Evolutionary conservation across 1,140 invertebrate species (phyloP), one percentile per base, ranked within the genome.

Genomic region (Cotesia glomerata): DNA sequence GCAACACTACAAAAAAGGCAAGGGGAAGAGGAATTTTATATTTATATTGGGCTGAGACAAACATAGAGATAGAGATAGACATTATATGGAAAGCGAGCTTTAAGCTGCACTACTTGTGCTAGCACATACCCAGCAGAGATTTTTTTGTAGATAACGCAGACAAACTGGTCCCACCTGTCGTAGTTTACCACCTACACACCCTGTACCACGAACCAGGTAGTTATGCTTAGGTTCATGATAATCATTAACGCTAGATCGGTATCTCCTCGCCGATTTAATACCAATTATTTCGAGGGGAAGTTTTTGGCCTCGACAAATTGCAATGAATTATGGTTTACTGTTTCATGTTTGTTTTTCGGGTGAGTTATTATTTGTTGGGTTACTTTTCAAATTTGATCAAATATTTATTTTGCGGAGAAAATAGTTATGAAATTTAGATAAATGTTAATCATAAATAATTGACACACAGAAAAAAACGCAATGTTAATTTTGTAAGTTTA

Each of bases 121-220:
- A 69, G 70, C 69, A 63, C 34, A 62, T 67, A 26, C 26, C 26
- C 26, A 26, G 26, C 26, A 26, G 1, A 26, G 74, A 75, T 75
- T 72, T 75, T 45, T 63, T 73, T 64, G 71, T 73, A 68, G 74
- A 75, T 75, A 75, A 75, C 73, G 71, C 73, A 71, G 71, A 72
- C 71, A 72, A 75, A 75, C 74, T 71, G 71, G 74, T 73, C 72
- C 54, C 74, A 75, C 74, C 74, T 75, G 74, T 75, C 74, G 71
- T 68, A 49, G 71, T 54, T 54, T 45, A 45, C 62, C 39, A 45
- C 39, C 39, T 11, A 45, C 39, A 9, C 39, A 8, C 39, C 39
- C 39, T 45, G 11, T 9, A 9, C 39, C 39, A 45, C 7, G 39
- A 9, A 45, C 7, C 39, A 9, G 11, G 39, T 45, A 9, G 7